phyloP scores from a whole-genome alignment of 2,797 vertebrate genomes.

The Pampus argenteus region DNA sequence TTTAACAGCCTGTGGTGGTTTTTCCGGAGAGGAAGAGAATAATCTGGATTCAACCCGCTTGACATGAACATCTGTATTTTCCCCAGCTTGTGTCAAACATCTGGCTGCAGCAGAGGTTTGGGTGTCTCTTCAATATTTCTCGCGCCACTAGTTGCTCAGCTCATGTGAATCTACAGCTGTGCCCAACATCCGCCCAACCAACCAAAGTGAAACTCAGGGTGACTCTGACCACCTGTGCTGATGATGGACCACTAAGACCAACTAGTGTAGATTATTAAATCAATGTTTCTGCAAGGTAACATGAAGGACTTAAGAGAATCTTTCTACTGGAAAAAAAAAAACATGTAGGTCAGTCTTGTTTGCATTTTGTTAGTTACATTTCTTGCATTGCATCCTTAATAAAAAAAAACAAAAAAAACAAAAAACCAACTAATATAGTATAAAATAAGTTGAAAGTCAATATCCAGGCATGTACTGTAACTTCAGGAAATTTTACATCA shows the following conservation, averaged over 20 bases:
- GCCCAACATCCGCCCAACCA: conserved; percentile 17
- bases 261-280: background rate
- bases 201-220: conserved; percentile 25
- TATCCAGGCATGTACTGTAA: background rate
- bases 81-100: background rate
- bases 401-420: too few species aligned
- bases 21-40: too few species aligned
- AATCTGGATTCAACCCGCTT: background rate
- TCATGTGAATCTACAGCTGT: conserved; percentile 34
- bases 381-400: too few species aligned
- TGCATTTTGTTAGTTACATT: background rate
- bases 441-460: background rate
- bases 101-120: conserved; percentile 8
- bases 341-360: background rate
- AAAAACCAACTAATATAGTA: too few species aligned
- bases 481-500: background rate
- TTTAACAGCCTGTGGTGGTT: background rate
- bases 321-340: background rate
- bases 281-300: conserved; percentile 3
- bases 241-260: conserved; percentile 13
- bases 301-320: background rate
- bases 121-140: background rate
- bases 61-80: background rate
- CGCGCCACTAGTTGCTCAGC: conserved; percentile 34
- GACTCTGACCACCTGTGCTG: conserved; percentile 54